Base-by-base conservation (phyloP, 1,140 invertebrate species). In the Penaeus chinensis region DNA sequence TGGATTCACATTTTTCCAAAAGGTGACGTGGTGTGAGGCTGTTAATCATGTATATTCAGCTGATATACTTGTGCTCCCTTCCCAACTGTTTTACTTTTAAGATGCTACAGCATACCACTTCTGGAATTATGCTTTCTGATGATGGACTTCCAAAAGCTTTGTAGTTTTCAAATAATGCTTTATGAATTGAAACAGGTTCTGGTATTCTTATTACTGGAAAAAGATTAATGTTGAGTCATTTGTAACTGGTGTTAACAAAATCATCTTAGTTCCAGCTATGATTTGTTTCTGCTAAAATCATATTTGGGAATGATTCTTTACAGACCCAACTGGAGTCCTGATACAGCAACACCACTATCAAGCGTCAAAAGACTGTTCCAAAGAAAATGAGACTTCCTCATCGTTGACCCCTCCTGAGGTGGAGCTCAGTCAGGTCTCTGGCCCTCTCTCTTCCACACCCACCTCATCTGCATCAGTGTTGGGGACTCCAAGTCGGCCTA, bases 1-100 rank as follows among this genome's bases (percentile, higher is more conserved):
- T 99, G 99, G 99, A 99, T 98, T 11, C 98, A 99, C 92, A 99
- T 99, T 88, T 99, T 99, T 93, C 98, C 99, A 7, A 97, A 98
- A 94, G 97, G 96, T 96, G 91, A 91, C 84, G 89, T 66, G 82
- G 88, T 42, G 65, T 42, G 20, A 20, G 0, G 20, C 5, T 54
- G 88, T 91, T 7, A 90, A 91, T 90, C 91, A 91, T 82, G 92
- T 87, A 87, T 91, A 13, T 54, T 13, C 16, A 16, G 16, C 16
- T 13, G 1, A 0, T 10, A 47, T 54, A 54, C 16, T 54, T 54
- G 16, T 54, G 37, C 37, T 42, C 4, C 37, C 7, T 5, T 7
- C 7, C 7, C 37, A 42, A 0, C 4, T 42, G 7, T 7, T 42
- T 42, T 42, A 42, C 37, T 42, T 42, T 42, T 8, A 7, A 42